Conservation (phyloP, 2,113 vertebrate species). For the Bufo gargarizans region DNA sequence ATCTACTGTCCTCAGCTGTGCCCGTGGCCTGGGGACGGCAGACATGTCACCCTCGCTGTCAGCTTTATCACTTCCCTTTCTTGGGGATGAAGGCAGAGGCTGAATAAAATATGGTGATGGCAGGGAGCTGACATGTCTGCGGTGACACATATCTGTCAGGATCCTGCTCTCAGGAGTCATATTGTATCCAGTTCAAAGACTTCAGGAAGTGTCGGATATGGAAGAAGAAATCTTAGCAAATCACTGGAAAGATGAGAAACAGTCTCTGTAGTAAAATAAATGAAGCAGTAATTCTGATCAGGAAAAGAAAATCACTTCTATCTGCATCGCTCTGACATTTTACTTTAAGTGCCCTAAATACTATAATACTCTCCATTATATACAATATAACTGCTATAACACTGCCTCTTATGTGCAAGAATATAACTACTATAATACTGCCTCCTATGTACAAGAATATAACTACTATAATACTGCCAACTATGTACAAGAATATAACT, state of each 20-base stretch:
- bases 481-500: background rate
- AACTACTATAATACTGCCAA: background rate
- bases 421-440: slow-evolving; percentile 2
- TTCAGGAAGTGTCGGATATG: background rate
- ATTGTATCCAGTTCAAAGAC: background rate
- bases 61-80: background rate
- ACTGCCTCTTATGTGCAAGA: background rate
- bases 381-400: background rate
- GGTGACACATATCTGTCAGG: background rate
- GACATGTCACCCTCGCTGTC: background rate
- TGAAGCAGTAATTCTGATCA: background rate
- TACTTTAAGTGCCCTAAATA: background rate
- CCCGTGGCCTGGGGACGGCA: background rate
- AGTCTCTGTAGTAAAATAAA: background rate
- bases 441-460: background rate
- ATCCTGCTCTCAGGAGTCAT: background rate
- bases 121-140: background rate
- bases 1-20: background rate
- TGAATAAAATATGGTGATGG: slow-evolving; percentile 10
- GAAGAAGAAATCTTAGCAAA: background rate
- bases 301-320: background rate
- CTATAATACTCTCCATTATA: background rate
- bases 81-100: background rate
- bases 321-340: background rate
- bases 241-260: too few relatives aligned